Conservation (phyloP, 2,113 vertebrate genomes). For the Labeo catla region DNA sequence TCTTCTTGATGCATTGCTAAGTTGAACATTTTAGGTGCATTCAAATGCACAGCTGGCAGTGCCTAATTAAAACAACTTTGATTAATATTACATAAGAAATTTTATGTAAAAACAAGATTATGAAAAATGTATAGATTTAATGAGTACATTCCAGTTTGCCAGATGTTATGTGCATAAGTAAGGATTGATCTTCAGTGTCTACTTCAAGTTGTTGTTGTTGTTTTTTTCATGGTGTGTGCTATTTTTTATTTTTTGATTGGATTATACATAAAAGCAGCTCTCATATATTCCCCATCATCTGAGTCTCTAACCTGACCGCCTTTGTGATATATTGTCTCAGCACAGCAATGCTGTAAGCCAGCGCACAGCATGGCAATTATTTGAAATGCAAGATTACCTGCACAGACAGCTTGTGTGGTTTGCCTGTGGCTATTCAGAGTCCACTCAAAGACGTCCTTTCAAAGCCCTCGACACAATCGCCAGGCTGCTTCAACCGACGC, state of each 20-base stretch:
- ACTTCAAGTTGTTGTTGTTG: neutral
- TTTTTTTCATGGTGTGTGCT: neutral
- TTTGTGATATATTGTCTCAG: neutral
- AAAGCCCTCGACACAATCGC: neutral
- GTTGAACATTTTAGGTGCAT: neutral
- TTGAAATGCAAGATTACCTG: slow-evolving; percentile 39
- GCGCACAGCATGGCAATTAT: neutral
- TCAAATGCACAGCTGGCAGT: neutral
- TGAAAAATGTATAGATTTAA: neutral
- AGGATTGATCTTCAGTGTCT: neutral
- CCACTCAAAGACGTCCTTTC: slow-evolving; percentile 22
- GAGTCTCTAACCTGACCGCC: neutral
- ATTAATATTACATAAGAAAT: neutral
- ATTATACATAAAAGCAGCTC: neutral
- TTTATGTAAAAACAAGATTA: neutral
- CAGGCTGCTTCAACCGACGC: neutral
- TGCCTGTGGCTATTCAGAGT: slow-evolving; percentile 31
- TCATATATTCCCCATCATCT: neutral
- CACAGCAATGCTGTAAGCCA: neutral
- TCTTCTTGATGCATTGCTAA: neutral
- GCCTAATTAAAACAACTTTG: neutral
- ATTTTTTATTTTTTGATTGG: neutral
- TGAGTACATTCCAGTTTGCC: neutral
- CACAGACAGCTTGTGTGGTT: neutral
- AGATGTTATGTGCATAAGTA: neutral